Evolutionary conservation across 53 echinoderm and acorn worm species (phyloP), one percentile per base, ranked within the genome.

Genomic region (Astropecten irregularis): DNA sequence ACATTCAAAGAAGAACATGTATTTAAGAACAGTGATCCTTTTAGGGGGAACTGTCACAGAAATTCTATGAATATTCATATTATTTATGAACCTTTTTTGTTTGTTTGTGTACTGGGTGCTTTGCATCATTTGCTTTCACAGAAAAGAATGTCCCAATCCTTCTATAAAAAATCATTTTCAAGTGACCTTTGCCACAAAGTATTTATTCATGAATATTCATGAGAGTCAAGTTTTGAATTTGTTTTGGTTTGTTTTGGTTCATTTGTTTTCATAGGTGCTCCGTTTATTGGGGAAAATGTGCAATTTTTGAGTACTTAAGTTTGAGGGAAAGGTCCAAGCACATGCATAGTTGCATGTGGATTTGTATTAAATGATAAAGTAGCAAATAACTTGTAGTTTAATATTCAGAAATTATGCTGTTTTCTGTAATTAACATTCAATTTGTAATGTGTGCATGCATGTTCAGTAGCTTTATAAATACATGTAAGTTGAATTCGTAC

Each of bases 231-330:
- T 8, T 39, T 22, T 40, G 19, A 6, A 26, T n/a, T 18, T 9
- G 3, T 16, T 30, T 8, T 38, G 0, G 26, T 40, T 0, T 5
- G 10, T 68, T 42, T 42, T 42, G 11, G 6, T 42, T 42, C 42
- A 42, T 42, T 42, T 42, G 6, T 42, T 11, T 42, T 42, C 42
- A 11, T 68, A 68, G 68, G 68, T 68, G 68, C 68, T 68, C 44
- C 3, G 33, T 71, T 71, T 29, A 52, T 33, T 0, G 50, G 52
- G 50, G 33, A 32, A 37, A 38, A 68, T n/a, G 71, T 71, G 71
- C 71, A 71, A 71, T 71, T 42, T n/a, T 71, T 71, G 71, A 71
- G 71, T 51, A 49, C 52, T 71, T 51, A 51, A 50, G 19, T 36
- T 26, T 6, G 33, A 4, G 50, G 6, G 54, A 54, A 49, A 32